phyloP scores from a whole-genome alignment of 2,113 vertebrate genomes.

The Heloderma charlesbogerti region DNA sequence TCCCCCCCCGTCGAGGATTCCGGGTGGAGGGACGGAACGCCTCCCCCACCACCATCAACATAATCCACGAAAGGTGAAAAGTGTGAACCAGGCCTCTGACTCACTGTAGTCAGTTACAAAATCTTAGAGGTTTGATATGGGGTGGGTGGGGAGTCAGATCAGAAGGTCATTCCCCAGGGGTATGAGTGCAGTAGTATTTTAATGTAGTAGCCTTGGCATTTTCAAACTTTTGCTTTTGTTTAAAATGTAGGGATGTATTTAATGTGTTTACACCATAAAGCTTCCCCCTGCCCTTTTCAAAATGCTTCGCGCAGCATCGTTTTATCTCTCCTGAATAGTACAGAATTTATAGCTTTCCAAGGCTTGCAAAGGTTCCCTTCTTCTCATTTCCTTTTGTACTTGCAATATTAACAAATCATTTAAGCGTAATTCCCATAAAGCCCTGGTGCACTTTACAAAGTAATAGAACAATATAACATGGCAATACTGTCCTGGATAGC shows the following conservation, averaged over 20 bases:
- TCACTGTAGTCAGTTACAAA: neutral
- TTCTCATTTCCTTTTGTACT: conserved; percentile 43
- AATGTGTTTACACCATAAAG: conserved; percentile 23
- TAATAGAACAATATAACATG: conserved; percentile 39
- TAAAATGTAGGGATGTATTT: conserved; percentile 17
- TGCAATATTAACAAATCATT: conserved; percentile 43
- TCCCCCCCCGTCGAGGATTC: too few relatives aligned
- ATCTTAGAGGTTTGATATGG: rapidly evolving
- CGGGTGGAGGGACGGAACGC: too few relatives aligned
- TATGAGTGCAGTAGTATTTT: neutral
- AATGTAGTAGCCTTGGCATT: neutral
- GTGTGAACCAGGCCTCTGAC: too few relatives aligned
- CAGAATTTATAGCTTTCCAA: conserved; percentile 11
- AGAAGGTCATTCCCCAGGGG: rapidly evolving
- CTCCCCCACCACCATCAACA: too few relatives aligned
- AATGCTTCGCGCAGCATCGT: neutral
- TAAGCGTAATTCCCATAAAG: conserved; percentile 15
- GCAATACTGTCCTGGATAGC: neutral
- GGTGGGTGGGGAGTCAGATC: rapidly evolving
- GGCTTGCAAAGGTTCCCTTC: conserved; percentile 11
- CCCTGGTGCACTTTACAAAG: conserved; percentile 38
- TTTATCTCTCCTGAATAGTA: conserved; percentile 27
- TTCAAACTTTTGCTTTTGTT: conserved; percentile 1
- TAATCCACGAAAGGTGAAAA: too few relatives aligned
- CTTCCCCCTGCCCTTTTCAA: conserved; percentile 19